These are phyloP conservation scores for Heptranchias perlo DNA, from an alignment of 2,113 vertebrate species.

Conservation along the genomic window DNA sequence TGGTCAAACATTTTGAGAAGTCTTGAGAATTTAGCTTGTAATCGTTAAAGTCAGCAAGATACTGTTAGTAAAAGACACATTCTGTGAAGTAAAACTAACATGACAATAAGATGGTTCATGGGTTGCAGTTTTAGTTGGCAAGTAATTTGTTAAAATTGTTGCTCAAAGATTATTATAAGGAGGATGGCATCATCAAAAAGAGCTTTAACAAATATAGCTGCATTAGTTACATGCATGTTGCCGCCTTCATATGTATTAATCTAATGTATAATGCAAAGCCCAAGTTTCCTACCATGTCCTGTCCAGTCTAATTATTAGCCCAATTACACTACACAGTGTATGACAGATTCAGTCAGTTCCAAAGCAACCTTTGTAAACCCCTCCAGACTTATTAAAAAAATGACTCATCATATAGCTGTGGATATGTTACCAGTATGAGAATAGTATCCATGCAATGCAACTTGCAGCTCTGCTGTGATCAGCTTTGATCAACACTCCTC, in stretches of 20 bases:
- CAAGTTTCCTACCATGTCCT: not conserved
- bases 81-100: not conserved
- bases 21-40: not conserved
- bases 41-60: not conserved
- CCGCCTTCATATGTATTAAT: not conserved
- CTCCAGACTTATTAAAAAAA: not conserved
- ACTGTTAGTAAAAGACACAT: not conserved
- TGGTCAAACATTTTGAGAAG: not conserved
- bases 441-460: not conserved
- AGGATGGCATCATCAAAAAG: not conserved
- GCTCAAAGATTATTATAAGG: not conserved
- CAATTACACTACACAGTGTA: not conserved
- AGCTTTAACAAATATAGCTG: not conserved
- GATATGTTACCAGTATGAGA: not conserved
- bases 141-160: not conserved
- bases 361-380: not conserved
- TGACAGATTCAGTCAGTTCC: not conserved
- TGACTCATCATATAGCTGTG: not conserved
- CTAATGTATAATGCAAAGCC: not conserved
- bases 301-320: not conserved
- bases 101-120: not conserved
- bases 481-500: not conserved
- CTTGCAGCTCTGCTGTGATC: not conserved
- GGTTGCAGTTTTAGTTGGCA: not conserved
- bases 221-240: not conserved